phyloP scores from a whole-genome alignment of 2,888 invertebrate species.

The Byasa hedistus region DNA sequence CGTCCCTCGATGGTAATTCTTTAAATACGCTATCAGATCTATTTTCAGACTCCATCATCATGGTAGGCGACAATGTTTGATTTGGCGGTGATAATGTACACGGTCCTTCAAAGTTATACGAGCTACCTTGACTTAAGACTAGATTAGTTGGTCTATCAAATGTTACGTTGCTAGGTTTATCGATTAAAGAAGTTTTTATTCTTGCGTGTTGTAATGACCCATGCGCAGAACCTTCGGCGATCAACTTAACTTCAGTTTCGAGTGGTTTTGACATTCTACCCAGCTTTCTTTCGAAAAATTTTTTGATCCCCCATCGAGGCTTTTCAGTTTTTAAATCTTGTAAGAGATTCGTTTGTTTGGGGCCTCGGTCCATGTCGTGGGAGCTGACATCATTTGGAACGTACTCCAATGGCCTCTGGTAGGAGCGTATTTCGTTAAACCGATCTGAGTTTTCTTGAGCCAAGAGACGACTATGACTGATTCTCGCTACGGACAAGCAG shows the following conservation, averaged over 20 bases:
- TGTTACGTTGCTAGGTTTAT: constrained; percentile 55
- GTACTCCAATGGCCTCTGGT: constrained; percentile 79
- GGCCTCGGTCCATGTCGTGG: constrained; percentile 54
- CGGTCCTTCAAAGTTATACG: constrained; percentile 62
- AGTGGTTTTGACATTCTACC: constrained; percentile 52
- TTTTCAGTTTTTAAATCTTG: constrained; percentile 62
- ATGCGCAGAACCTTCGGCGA: constrained; percentile 48
- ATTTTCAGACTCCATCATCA: constrained; percentile 62
- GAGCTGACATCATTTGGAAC: constrained; percentile 86
- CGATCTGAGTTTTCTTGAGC: constrained; percentile 50
- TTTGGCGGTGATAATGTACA: constrained; percentile 73
- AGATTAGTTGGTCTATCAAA: constrained; percentile 61
- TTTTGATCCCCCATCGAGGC: constrained; percentile 66
- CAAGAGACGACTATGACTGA: constrained; percentile 42
- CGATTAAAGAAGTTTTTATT: constrained; percentile 58
- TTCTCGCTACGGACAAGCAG: constrained; percentile 63
- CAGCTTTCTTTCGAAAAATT: constrained; percentile 64
- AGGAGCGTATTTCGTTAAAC: constrained; percentile 62
- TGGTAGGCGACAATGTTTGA: constrained; percentile 67
- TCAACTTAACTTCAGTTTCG: constrained; percentile 80
- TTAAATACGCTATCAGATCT: constrained; percentile 70
- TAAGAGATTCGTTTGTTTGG: constrained; percentile 68
- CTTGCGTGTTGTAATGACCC: constrained; percentile 42
- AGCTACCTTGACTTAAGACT: constrained; percentile 51
- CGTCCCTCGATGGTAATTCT: constrained; percentile 57